Conservation (phyloP, 2,888 invertebrate genomes). For the Xanthostigma xanthostigma region DNA sequence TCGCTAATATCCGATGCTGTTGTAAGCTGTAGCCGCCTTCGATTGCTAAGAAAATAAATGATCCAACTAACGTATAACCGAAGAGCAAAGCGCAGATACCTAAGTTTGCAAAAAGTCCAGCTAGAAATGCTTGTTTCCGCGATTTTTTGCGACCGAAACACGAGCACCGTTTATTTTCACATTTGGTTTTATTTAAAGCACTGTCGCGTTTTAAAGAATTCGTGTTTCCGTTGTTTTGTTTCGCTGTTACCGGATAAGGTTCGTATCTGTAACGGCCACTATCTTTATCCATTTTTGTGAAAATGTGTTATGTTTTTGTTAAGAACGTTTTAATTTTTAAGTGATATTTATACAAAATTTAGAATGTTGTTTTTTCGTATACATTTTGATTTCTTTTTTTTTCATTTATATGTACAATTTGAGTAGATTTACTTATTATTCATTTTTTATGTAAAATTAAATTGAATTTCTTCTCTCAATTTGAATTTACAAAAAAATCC, state of each 20-base stretch:
- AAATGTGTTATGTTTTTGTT: too few species aligned
- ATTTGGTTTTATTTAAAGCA: conserved; percentile 19
- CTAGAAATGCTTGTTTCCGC: conserved; percentile 44
- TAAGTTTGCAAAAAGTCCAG: conserved; percentile 64
- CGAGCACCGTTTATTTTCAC: conserved; percentile 14
- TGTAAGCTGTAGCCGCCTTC: conserved; percentile 49
- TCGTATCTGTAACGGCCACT: conserved; percentile 27
- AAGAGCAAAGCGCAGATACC: conserved; percentile 69
- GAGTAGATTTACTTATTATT: not conserved
- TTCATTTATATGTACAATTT: not conserved
- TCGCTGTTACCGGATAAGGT: conserved; percentile 25
- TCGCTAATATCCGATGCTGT: conserved; percentile 40
- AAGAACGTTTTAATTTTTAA: too few species aligned
- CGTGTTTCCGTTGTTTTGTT: conserved; percentile 16
- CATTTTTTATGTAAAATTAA: too few species aligned
- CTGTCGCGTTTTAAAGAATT: conserved; percentile 23
- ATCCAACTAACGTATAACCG: conserved; percentile 60
- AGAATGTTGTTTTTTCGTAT: not conserved
- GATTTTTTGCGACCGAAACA: conserved; percentile 23
- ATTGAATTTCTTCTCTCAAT: too few species aligned
- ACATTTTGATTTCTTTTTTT: not conserved
- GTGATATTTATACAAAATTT: too few species aligned
- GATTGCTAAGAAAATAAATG: conserved; percentile 72
- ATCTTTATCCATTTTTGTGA: conserved; percentile 25
- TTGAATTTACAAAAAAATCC: too few species aligned